Base-by-base conservation (phyloP, 2,888 invertebrate species). In the Sesamia inferens region DNA sequence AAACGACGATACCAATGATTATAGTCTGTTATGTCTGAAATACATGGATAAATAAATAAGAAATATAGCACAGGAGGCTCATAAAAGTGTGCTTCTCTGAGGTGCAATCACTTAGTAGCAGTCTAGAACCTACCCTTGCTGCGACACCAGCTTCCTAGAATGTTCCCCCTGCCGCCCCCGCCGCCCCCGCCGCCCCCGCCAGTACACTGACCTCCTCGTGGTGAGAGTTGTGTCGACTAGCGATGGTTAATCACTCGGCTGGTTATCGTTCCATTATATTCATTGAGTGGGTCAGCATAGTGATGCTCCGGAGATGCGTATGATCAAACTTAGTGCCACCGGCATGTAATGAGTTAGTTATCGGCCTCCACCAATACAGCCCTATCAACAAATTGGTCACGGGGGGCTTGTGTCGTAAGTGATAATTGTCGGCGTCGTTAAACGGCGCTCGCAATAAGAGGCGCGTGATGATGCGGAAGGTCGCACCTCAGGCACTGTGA, bases 391-490 rank as follows among this genome's bases (percentile, higher is more conserved):
- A n/a, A 65, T 58, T 65, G 59, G 16, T 39, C 59, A 39, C 58
- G 59, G 55, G 31, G 51, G 62, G 48, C 24, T 62, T 10, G 80
- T 81, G 80, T 69, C 84, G 84, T 48, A 81, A 81, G 54, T 58
- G 74, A 68, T 81, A 68, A 81, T 81, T 61, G 75, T 58, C 59
- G 58, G 67, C 42, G 47, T 68, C 65, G 55, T 59, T 81, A 79
- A 79, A 64, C 68, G 79, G 42, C 59, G 54, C 57, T 54, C 47
- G 64, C 68, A 72, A 73, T 54, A 61, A 68, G 83, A 66, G 64
- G 59, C 67, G 63, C 78, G 82, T 78, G 65, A 72, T 74, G 84
- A 74, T 57, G 74, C 80, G 80, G 84, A 70, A 80, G 80, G 84
- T 79, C 80, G 80, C 68, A 48, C 58, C 55, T 61, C 62, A 22